Evolutionary conservation across 2,113 vertebrate genomes (phyloP), one percentile per base, ranked within the genome.

Genomic region (Gnathonemus echidnorhynchus): DNA sequence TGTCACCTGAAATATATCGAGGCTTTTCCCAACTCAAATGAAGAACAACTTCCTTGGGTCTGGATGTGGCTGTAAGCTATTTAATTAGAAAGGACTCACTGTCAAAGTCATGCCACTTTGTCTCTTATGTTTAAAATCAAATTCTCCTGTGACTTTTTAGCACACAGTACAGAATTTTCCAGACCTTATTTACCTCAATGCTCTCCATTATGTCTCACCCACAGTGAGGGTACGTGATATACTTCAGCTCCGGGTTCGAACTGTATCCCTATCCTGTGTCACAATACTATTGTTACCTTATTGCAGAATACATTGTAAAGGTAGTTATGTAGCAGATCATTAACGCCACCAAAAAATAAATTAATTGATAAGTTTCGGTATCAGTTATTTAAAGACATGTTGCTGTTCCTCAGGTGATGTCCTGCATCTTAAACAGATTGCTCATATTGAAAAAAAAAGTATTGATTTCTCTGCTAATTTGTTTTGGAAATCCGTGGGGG

Each of bases 381-480:
- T 70, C 10, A 31, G 6, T 80, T 42, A 77, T 77, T 77, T 77
- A 42, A 42, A 77, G 31, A 80, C 5, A 6, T 80, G 31, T 42
- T 35, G 27, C 35, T 80, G 13, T 42, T 80, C 74, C 35, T 80
- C 35, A 80, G 74, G 15, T 80, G 74, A 19, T 19, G 35, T 80
- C 74, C 74, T 42, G 15, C 0, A 42, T 42, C 35, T 39, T 80
- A 4, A 80, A 80, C 35, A 80, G 35, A 80, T 19, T 42, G 5
- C 27, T 77, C 70, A 77, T 39, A 7, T 10, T 77, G 70, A 42
- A 15, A 77, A 77, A 66, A n/a, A 62, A 77, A 77, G 1, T 6
- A 80, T 80, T 80, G 74, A 80, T 80, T 80, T 80, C 74, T 80
- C 15, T 8, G 74, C 74, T 80, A 27, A 80, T 80, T 80, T 80